A percentile compares a stretch with the other conserved stretches of the same genome.
These are phyloP conservation scores for Tiliacea citrago DNA, from an alignment of 2,888 invertebrate genomes.

Conservation along the genomic window DNA sequence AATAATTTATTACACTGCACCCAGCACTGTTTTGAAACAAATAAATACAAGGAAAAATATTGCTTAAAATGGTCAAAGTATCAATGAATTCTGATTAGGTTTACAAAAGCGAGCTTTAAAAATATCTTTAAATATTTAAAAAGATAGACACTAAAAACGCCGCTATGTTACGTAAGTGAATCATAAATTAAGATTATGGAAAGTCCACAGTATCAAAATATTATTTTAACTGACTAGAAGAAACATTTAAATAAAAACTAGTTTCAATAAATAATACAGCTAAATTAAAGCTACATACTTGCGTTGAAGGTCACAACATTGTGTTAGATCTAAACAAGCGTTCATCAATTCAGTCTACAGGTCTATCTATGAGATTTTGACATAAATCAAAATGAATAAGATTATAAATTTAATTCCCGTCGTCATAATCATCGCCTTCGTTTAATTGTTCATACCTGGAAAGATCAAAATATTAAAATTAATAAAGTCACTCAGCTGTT, in stretches of 20 bases:
- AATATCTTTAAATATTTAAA: background rate
- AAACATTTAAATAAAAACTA: background rate
- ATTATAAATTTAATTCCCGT: background rate
- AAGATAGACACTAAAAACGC: background rate
- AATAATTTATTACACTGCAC: no score
- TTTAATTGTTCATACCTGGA: background rate
- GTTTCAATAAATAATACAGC: conserved; percentile 9
- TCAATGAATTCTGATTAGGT: background rate
- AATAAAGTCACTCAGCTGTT: background rate
- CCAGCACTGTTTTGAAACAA: background rate
- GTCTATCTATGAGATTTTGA: no score
- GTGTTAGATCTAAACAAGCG: background rate
- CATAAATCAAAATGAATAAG: background rate
- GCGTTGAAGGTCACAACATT: background rate
- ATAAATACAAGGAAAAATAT: conserved; percentile 6
- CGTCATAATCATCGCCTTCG: background rate
- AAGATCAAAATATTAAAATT: background rate
- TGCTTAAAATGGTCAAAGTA: background rate
- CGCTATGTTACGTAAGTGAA: no score
- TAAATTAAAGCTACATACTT: background rate
- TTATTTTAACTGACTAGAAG: conserved; percentile 16
- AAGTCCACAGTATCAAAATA: background rate
- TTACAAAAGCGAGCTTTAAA: background rate
- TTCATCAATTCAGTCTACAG: background rate
- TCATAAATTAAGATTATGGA: background rate